Evolutionary conservation across 1,140 invertebrate genomes (phyloP).

Genomic region (Pseudomyrmex pallidus): DNA sequence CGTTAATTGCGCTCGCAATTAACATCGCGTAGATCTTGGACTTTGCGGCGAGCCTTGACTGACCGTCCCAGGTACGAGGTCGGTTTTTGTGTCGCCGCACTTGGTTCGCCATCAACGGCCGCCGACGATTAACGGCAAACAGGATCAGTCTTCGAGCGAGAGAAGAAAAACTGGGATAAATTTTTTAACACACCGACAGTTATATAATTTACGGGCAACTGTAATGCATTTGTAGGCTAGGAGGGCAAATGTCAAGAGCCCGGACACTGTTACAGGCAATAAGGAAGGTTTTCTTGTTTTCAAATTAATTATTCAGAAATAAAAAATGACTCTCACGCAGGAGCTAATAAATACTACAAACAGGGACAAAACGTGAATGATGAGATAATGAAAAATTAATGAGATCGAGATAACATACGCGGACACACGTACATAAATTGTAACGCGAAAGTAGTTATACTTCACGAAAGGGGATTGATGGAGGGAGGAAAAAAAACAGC

Average conservation of each 20-base stretch:
- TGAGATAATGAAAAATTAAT: conserved; percentile 39
- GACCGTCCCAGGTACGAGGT: neutral
- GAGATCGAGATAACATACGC: conserved; percentile 36
- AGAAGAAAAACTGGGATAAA: neutral
- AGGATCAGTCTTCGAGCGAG: conserved; percentile 1
- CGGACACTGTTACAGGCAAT: too few species aligned
- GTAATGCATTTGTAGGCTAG: too few species aligned
- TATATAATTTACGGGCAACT: neutral
- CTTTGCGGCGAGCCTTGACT: neutral
- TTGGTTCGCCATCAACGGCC: neutral
- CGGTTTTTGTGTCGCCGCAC: neutral
- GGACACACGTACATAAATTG: conserved; percentile 3
- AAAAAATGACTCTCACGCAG: conserved; percentile 1
- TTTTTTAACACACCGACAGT: neutral
- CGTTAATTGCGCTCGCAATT: conserved; percentile 42
- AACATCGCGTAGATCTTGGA: neutral
- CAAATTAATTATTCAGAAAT: conserved; percentile 23
- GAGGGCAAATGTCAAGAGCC: neutral
- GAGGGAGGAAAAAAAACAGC: conserved; percentile 37
- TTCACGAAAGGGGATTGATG: neutral
- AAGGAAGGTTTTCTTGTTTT: neutral
- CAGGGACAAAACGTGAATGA: conserved; percentile 17
- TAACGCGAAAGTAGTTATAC: conserved; percentile 26
- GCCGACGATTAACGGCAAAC: conserved; percentile 53
- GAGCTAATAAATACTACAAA: neutral